phyloP scores from a whole-genome alignment of 2,888 invertebrate species.

The Rhogogaster chlorosoma region DNA sequence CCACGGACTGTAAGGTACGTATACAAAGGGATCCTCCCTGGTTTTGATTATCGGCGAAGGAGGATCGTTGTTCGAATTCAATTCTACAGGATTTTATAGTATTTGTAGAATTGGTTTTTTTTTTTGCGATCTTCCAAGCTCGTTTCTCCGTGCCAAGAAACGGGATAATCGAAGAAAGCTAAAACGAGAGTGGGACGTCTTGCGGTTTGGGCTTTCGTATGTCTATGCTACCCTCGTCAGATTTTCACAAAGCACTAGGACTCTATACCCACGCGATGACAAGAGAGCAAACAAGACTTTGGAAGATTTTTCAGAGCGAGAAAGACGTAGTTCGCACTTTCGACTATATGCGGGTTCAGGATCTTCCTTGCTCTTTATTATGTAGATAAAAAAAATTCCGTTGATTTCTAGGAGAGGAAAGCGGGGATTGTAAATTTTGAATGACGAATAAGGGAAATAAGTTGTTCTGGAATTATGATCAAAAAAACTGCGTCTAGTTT shows the following conservation, averaged over 20 bases:
- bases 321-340: not conserved
- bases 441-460: not conserved
- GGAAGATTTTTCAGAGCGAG: not conserved
- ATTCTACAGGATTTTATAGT: too few relatives aligned
- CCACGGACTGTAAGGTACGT: not conserved
- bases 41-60: too few relatives aligned
- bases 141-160: not conserved
- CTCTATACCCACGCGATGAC: not conserved
- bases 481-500: not conserved
- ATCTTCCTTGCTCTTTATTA: conserved; percentile 30
- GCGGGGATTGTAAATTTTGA: not conserved
- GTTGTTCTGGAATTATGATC: not conserved
- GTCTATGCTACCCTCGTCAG: conserved; percentile 19
- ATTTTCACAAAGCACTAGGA: not conserved
- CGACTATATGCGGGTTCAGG: not conserved
- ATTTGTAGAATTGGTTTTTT: too few relatives aligned
- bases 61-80: too few relatives aligned
- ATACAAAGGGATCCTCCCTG: not conserved
- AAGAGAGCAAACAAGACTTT: conserved; percentile 28
- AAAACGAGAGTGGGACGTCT: too few relatives aligned
- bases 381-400: too few relatives aligned
- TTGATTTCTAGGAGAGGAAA: not conserved
- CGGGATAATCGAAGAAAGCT: not conserved
- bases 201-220: too few relatives aligned
- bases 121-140: too few relatives aligned